Base-by-base conservation (phyloP, 2,797 vertebrate species). In the Sebastes umbrosus region DNA sequence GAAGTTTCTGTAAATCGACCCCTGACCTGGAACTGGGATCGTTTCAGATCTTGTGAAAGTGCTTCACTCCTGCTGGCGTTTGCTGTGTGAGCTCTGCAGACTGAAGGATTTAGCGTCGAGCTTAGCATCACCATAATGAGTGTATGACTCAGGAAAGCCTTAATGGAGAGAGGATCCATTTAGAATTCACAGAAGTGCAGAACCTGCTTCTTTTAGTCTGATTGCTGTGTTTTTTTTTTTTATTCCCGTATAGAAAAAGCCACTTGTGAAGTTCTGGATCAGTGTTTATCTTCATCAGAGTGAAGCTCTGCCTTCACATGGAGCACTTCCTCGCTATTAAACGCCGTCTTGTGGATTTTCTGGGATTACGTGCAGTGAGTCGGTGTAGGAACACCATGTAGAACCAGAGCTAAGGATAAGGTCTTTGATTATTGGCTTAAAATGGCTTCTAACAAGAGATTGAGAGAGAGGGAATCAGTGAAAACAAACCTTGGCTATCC, bases 101-200 rank as follows among this genome's bases (percentile, higher is more conserved):
- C 55, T 55, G 52, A 58, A 68, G 74, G 55, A 69, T 16, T 62
- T 10, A 77, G 62, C 31, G 18, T 16, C 16, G 60, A 60, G 43
- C 31, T 70, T 32, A 63, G 52, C 57, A 68, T 85, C 73, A 58
- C 46, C 46, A 12, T 82, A 82, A 88, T 73, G 70, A 86, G 4
- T 25, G 43, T 46, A 9, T 9, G 34, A 72, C 60, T 81, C 72
- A 20, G 70, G 55, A 77, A 88, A 75, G 58, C 66, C 62, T 58
- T 85, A 83, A 81, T 83, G 77, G 77, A 79, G 73, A 77, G 3
- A 14, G 52, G 60, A 50, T 52, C 58, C 52, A 77, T 88, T 85
- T 64, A 59, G 29, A 82, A 82, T 66, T 60, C 63, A 57, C 18
- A 75, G 55, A 70, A 68, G 16, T 20, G 29, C 55, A 55, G 9